Evolutionary conservation across 1,140 invertebrate genomes (phyloP).

Genomic region (Steinernema khuongi): DNA sequence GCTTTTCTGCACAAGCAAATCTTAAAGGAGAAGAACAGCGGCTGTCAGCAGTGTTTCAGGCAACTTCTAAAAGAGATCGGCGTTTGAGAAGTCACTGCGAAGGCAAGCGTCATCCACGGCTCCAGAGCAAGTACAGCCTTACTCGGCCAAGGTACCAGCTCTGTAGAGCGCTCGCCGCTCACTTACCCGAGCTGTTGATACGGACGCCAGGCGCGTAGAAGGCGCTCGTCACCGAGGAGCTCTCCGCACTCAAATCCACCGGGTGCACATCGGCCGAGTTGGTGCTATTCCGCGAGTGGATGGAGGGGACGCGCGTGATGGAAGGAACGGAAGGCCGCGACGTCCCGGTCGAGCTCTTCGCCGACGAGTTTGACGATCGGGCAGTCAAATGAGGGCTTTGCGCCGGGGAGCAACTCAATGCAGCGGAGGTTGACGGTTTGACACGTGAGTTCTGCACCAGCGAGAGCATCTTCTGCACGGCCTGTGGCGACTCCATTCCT

Average conservation of each 20-base stretch:
- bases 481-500: conserved; percentile 87
- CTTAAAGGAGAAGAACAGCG: conserved; percentile 8
- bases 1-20: conserved; percentile 2
- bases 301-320: conserved; percentile 56
- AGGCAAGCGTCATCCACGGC: conserved; percentile 1
- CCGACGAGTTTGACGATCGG: conserved; percentile 18
- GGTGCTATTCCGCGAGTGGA: conserved; percentile 79
- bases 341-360: background rate
- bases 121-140: too few species aligned
- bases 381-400: conserved; percentile 47
- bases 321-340: conserved; percentile 63
- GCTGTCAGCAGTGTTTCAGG: background rate
- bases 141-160: too few species aligned
- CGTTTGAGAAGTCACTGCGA: background rate
- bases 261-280: conserved; percentile 73
- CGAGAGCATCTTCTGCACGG: conserved; percentile 82
- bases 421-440: background rate
- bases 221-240: conserved; percentile 80
- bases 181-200: conserved; percentile 13
- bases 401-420: conserved; percentile 17
- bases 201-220: background rate
- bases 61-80: background rate
- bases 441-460: conserved; percentile 75
- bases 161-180: background rate
- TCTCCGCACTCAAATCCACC: conserved; percentile 84